Percentiles rank a stretch among this genome's conserved stretches.
These are phyloP conservation scores for Caenorhabditis wallacei DNA, from an alignment of 2,888 invertebrate genomes.

Conservation along the genomic window DNA sequence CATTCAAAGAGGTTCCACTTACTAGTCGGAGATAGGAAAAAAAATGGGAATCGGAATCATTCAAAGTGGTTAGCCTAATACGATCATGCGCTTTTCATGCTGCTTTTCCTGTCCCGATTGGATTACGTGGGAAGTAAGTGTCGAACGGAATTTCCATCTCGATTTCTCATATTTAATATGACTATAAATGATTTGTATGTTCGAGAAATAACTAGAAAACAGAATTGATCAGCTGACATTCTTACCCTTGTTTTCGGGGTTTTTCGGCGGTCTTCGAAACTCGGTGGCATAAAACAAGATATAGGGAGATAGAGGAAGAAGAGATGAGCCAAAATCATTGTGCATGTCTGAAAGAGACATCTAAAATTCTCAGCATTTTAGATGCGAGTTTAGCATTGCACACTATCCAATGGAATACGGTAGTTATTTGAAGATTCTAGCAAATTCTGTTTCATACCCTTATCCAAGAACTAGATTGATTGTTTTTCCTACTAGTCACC, in stretches of 20 bases:
- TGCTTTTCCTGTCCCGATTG: conserved; percentile 25
- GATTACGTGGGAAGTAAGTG: conserved; percentile 21
- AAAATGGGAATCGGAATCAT: not conserved
- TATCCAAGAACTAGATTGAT: not conserved
- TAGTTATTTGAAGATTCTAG: no score
- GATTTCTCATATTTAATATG: not conserved
- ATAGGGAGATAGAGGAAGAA: not conserved
- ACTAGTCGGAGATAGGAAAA: not conserved
- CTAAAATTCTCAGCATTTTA: not conserved
- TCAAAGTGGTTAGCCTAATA: conserved; percentile 13
- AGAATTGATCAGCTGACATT: conserved; percentile 24
- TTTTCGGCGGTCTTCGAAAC: conserved; percentile 9
- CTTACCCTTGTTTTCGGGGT: conserved; percentile 22
- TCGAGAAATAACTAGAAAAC: not conserved
- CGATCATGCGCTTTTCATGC: conserved; percentile 46
- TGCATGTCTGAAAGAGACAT: conserved; percentile 35
- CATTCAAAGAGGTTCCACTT: not conserved
- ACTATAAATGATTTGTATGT: not conserved
- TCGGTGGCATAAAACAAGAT: conserved; percentile 36
- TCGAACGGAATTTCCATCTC: not conserved
- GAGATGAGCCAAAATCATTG: conserved; percentile 19
- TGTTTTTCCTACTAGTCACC: conserved; percentile 4
- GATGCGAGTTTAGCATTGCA: no score
- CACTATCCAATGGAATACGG: no score
- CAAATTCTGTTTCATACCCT: not conserved